Base-by-base conservation (phyloP, 2,797 vertebrate species). In the Crenuchus spilurus region DNA sequence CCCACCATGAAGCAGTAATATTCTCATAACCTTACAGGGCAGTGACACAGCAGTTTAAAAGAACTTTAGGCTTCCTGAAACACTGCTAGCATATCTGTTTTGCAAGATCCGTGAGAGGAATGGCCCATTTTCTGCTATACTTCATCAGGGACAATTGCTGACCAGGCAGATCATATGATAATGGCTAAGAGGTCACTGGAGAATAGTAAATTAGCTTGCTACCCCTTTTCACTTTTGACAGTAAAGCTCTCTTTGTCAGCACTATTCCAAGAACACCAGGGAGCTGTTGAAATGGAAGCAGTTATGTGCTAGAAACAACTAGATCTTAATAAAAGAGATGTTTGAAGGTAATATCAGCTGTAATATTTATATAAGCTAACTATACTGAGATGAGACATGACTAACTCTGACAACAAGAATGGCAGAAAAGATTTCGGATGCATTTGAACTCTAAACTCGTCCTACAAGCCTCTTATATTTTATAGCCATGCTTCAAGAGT, bases 81-180 rank as follows among this genome's bases (percentile, higher is more conserved):
- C 22, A 65, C 20, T 37, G 42, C 31, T 55, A 63, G 63, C 44
- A 70, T 37, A 37, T 74, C 72, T 69, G 75, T 66, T 51, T 51
- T 30, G 33, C 8, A 24, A 44, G 16, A 42, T 55, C 10, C 28
- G 5, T 39, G 37, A 49, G 49, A 24, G 22, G 24, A 73, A 10
- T 16, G 62, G 24, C 71, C 55, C 39, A 57, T 64, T 70, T n/a
- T 70, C 66, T 77, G 49, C 28, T 39, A 70, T 64, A 74, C 64
- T 77, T 75, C 72, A 75, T 70, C 14, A 37, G 65, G 64, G 68
- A 70, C 20, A 69, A 41, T 52, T 80, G 77, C 63, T 80, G 74
- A 79, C 51, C 22, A 58, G 52, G 60, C 62, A 83, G 60, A 78
- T 70, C 52, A 68, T 31, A 73, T 80, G 61, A 71, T 76, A 68